A percentile compares a stretch with the other conserved stretches of the same genome.
These are phyloP conservation scores for Sandelia bainsii DNA, from an alignment of 2,797 vertebrate species.

Conservation along the genomic window DNA sequence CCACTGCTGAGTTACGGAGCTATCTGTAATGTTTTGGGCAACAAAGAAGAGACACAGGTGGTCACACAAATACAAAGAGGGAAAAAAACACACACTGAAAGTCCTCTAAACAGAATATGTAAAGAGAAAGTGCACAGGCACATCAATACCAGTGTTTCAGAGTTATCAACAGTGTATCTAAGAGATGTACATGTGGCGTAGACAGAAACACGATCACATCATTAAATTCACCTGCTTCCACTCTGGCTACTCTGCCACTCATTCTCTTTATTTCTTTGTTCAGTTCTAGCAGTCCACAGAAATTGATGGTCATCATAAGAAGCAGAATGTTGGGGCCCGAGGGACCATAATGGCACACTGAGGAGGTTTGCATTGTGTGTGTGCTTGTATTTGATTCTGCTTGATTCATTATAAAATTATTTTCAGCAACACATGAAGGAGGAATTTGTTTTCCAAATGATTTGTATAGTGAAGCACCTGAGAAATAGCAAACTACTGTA, in stretches of 20 bases:
- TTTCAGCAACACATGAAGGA: constrained; percentile 3
- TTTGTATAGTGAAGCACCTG: constrained; percentile 14
- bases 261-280: constrained; percentile 54
- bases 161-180: constrained; percentile 25
- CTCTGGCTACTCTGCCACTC: constrained; percentile 34
- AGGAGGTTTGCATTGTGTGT: constrained; percentile 8
- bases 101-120: constrained; percentile 27
- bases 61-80: constrained; percentile 44
- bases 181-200: constrained; percentile 21
- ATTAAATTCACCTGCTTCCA: constrained; percentile 69
- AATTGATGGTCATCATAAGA: constrained; percentile 41
- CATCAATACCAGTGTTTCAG: constrained; percentile 3
- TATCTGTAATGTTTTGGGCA: constrained; percentile 45
- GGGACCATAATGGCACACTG: not conserved
- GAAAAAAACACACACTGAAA: not conserved
- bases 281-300: constrained; percentile 55
- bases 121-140: constrained; percentile 5
- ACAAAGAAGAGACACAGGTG: constrained; percentile 31
- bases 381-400: constrained; percentile 1
- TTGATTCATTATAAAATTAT: constrained; percentile 2
- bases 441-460: not conserved
- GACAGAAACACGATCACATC: too few species aligned
- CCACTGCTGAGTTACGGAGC: constrained; percentile 23
- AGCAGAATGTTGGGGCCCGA: constrained; percentile 44
- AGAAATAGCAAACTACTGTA: constrained; percentile 40